phyloP scores from a whole-genome alignment of 2,888 invertebrate species.

The Eurytoma adleriae region DNA sequence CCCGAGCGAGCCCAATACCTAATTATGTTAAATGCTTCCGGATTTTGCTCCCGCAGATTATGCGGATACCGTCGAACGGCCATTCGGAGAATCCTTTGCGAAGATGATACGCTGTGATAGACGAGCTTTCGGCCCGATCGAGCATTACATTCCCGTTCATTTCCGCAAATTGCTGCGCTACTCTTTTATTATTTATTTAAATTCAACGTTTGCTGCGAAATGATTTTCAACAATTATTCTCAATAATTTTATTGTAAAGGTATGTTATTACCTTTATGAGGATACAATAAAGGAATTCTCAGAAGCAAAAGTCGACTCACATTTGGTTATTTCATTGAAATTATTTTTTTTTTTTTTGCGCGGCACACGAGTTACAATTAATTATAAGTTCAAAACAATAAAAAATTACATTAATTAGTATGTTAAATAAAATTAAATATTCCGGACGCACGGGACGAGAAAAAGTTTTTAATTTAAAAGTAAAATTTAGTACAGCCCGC shows the following conservation, averaged over 20 bases:
- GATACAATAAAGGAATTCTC: no score
- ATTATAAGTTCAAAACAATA: constrained; percentile 31
- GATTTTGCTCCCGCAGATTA: constrained; percentile 65
- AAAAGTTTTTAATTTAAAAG: constrained; percentile 44
- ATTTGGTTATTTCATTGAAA: no score
- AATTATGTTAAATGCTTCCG: constrained; percentile 76
- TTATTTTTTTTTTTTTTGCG: no score
- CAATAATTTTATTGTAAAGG: no score
- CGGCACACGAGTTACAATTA: constrained; percentile 14
- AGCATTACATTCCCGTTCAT: no score
- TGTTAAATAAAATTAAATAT: constrained; percentile 34
- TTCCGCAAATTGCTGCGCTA: no score
- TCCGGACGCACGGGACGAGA: not conserved
- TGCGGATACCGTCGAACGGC: not conserved
- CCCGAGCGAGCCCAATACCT: constrained; percentile 70
- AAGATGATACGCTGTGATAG: not conserved
- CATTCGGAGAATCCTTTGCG: constrained; percentile 2
- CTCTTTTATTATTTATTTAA: no score
- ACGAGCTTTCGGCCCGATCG: no score
- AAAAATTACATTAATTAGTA: constrained; percentile 31
- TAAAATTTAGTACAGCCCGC: constrained; percentile 13
- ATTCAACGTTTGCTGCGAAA: no score
- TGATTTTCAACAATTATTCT: no score
- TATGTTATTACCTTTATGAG: no score
- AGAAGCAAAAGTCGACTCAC: no score